phyloP scores from a whole-genome alignment of 2,113 vertebrate genomes.

The Choloepus hoffmanni region DNA sequence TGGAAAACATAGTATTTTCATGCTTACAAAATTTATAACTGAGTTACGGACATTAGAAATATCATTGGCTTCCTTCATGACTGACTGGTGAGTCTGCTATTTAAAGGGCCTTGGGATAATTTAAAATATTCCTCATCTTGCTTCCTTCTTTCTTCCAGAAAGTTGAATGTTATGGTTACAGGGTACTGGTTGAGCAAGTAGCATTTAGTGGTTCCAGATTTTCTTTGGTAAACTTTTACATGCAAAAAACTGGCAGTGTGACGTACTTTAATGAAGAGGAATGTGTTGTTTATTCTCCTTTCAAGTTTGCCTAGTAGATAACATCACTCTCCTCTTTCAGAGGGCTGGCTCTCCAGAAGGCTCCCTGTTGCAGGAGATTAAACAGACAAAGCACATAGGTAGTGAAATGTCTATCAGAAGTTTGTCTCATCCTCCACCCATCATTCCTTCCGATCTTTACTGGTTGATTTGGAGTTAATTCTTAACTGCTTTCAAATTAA shows the following conservation, averaged over 20 bases:
- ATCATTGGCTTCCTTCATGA: neutral
- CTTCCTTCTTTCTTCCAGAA: slow-evolving; percentile 48
- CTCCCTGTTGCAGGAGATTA: neutral
- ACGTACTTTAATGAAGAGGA: slow-evolving; percentile 71
- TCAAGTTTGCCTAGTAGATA: slow-evolving; percentile 65
- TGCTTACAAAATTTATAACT: slow-evolving; percentile 29
- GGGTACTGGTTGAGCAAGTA: slow-evolving; percentile 69
- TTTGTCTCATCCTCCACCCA: neutral
- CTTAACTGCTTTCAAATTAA: neutral
- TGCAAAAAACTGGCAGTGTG: slow-evolving; percentile 61
- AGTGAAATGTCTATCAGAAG: neutral
- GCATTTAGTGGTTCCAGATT: slow-evolving; percentile 80
- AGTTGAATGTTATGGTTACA: slow-evolving; percentile 67
- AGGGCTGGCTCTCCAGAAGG: neutral
- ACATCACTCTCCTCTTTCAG: slow-evolving; percentile 38
- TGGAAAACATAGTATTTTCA: neutral
- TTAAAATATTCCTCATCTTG: slow-evolving; percentile 57
- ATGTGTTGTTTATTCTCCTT: slow-evolving; percentile 76
- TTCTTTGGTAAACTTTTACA: slow-evolving; percentile 76
- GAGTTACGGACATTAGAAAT: neutral
- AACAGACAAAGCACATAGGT: slow-evolving; percentile 11
- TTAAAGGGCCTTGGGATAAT: slow-evolving; percentile 6
- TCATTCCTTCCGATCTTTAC: neutral
- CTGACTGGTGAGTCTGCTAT: neutral
- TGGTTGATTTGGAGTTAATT: neutral